Evolutionary conservation across 1,140 invertebrate species (phyloP), one percentile per base, ranked within the genome.

Genomic region (Chironomus tepperi): DNA sequence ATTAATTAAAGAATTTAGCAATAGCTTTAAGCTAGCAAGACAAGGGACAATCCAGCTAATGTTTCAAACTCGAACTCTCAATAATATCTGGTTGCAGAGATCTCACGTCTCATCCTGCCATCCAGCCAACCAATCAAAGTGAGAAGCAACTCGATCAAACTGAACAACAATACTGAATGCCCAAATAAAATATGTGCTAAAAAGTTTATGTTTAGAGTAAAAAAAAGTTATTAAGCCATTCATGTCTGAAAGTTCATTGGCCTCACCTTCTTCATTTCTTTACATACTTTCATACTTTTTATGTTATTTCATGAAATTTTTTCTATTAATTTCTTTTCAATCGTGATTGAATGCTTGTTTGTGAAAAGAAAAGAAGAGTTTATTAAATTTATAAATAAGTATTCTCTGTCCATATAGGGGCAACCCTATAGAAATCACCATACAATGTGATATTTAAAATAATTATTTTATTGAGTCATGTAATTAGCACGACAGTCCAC

Each of bases 321-420:
- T 57, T 57, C 47, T 57, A 34, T 57, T 57, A 57, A 57, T 57
- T 57, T 57, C 12, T 57, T 12, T 57, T 57, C 47, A 57, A 57
- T 57, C 47, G 47, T 57, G 47, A 57, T 57, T 57, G 47, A 57
- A 57, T 57, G 12, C 12, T n/a, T 34, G 24, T 34, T 34, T 34
- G 5, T 34, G 24, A 34, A 34, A 57, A 57, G 47, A 57, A 57
- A 57, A 57, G n/a, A 57, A n/a, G n/a, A 57, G 47, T 57, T 57
- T 15, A n/a, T 34, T 34, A 34, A 34, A 34, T 12, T 57, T n/a
- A 57, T 57, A 15, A 57, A 57, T n/a, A n/a, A n/a, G 1, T 15
- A 15, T 57, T 15, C 12, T 5, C 47, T 57, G 12, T 57, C 8
- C 15, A 47, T 47, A 15, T 15, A 3, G 2, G 43, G 2, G 10